Evolutionary conservation across 2,797 vertebrate species (phyloP).

Genomic region (Clarias pachynema): DNA sequence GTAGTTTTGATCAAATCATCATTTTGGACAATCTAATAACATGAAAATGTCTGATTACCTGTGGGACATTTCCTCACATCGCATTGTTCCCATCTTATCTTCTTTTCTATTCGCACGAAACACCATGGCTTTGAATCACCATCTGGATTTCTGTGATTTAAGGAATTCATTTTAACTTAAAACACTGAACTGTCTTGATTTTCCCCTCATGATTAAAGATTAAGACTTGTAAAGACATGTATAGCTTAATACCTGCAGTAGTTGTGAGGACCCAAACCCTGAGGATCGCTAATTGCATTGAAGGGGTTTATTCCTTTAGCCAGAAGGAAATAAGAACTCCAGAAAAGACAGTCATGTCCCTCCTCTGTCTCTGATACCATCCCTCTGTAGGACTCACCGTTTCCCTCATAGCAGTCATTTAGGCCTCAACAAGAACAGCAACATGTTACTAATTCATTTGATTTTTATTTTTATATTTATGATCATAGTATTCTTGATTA

Average conservation of each 20-base stretch:
- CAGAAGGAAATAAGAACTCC: slow-evolving; percentile 78
- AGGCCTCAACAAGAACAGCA: slow-evolving; percentile 58
- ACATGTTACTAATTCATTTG: neutral
- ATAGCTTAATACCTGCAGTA: slow-evolving; percentile 72
- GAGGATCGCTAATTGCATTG: slow-evolving; percentile 51
- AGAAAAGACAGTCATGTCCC: slow-evolving; percentile 73
- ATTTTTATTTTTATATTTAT: neutral
- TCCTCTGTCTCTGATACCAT: slow-evolving; percentile 72
- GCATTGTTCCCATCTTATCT: slow-evolving; percentile 74
- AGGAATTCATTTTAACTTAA: neutral
- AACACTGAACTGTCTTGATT: neutral
- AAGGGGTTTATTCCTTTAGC: slow-evolving; percentile 64
- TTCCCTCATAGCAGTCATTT: slow-evolving; percentile 69
- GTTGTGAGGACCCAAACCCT: slow-evolving; percentile 77
- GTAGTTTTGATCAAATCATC: neutral
- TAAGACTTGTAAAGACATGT: neutral
- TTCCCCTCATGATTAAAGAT: neutral
- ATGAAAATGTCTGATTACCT: neutral
- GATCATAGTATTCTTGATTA: too few relatives aligned
- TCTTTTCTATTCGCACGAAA: slow-evolving; percentile 66
- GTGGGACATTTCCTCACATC: slow-evolving; percentile 67
- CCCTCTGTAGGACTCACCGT: slow-evolving; percentile 76
- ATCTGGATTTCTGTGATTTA: slow-evolving; percentile 74
- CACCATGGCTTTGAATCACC: slow-evolving; percentile 78
- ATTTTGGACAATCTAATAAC: neutral